A percentile compares a stretch with the other conserved stretches of the same genome.
Conservation (phyloP, 2,888 invertebrate species). For the Drosophila meridiana region DNA sequence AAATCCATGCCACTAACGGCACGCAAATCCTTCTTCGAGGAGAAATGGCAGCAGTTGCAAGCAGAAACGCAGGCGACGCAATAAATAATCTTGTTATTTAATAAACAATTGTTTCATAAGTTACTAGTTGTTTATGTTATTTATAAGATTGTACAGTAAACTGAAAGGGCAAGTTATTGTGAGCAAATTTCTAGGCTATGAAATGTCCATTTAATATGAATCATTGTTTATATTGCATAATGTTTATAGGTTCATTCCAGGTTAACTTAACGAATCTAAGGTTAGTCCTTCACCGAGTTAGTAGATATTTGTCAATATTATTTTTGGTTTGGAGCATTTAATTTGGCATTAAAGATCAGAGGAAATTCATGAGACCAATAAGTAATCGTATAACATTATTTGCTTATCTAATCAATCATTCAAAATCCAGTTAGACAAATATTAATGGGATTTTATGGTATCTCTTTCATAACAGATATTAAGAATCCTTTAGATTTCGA, state of each 20-base stretch:
- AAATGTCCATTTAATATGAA: background rate
- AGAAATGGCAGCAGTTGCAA: conserved; percentile 84
- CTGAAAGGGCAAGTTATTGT: background rate
- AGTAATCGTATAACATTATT: background rate
- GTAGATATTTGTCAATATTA: background rate
- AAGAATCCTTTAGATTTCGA: background rate
- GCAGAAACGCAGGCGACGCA: conserved; percentile 30
- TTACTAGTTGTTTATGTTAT: background rate
- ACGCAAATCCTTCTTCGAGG: conserved; percentile 89
- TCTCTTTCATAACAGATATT: background rate
- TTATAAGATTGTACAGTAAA: background rate
- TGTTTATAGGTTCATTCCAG: background rate
- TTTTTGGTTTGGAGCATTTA: background rate
- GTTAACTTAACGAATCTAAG: background rate
- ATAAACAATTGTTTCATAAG: conserved; percentile 4
- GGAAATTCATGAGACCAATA: background rate
- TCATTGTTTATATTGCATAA: background rate
- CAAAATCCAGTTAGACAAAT: background rate
- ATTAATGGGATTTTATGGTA: background rate
- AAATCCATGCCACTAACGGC: conserved; percentile 88
- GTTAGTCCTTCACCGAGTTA: background rate
- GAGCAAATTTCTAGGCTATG: background rate
- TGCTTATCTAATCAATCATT: background rate
- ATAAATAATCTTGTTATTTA: conserved; percentile 21
- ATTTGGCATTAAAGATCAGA: background rate